Evolutionary conservation across 1,140 invertebrate genomes (phyloP).

Genomic region (Drosophila varians): DNA sequence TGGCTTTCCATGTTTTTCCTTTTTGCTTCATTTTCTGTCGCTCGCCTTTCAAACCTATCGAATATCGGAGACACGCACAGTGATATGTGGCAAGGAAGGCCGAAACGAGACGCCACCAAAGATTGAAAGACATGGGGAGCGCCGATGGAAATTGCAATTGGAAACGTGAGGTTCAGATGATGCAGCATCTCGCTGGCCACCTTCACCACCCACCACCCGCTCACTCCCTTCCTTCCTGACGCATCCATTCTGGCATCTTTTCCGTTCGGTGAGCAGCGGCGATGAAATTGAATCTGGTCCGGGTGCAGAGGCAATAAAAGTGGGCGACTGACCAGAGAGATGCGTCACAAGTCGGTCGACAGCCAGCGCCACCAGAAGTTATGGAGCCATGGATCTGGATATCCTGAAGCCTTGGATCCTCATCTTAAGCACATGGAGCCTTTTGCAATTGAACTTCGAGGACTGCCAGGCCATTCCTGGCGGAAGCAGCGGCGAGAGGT

Average conservation of each 20-base stretch:
- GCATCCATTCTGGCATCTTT: conserved; percentile 6
- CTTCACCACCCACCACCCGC: background rate
- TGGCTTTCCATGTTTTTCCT: conserved; percentile 23
- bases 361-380: conserved; percentile 33
- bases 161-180: conserved; percentile 63
- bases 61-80: conserved; percentile 56
- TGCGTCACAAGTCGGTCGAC: conserved; percentile 70
- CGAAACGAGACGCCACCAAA: background rate
- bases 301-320: conserved; percentile 68
- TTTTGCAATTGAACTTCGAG: conserved; percentile 11
- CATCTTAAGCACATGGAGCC: conserved; percentile 6
- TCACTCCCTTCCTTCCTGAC: background rate
- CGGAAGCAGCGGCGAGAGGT: conserved; percentile 60
- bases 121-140: conserved; percentile 30
- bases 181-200: background rate
- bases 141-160: conserved; percentile 70
- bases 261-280: conserved; percentile 30
- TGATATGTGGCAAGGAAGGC: background rate
- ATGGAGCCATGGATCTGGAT: conserved; percentile 46
- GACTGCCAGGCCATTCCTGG: conserved; percentile 17
- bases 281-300: conserved; percentile 41
- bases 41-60: conserved; percentile 65
- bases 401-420: conserved; percentile 28
- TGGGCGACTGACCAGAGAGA: conserved; percentile 53
- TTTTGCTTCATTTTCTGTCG: conserved; percentile 17